Evolutionary conservation across 1,140 invertebrate genomes (phyloP).

Genomic region (Geopemphigus sp.): DNA sequence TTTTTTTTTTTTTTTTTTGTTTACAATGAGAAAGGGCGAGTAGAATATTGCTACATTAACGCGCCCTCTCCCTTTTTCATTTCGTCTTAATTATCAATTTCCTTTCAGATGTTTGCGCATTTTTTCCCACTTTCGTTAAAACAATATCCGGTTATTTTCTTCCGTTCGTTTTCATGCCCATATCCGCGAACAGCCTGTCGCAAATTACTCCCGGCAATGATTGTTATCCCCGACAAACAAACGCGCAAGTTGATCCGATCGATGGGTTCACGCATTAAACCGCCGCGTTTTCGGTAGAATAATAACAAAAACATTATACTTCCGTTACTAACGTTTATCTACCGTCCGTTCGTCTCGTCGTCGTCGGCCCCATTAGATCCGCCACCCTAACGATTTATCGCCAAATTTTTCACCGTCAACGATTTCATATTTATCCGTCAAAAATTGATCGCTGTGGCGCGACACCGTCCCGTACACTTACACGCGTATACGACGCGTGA

Average conservation of each 20-base stretch:
- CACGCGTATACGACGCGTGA: too few relatives aligned
- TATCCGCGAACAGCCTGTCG: background rate
- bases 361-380: background rate
- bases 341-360: background rate
- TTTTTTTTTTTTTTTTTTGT: background rate
- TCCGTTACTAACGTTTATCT: constrained; percentile 17
- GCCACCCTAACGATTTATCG: background rate
- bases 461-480: too few relatives aligned
- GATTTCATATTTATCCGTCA: constrained; percentile 2
- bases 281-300: background rate
- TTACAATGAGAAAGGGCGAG: background rate
- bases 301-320: constrained; percentile 20
- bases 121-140: constrained; percentile 5
- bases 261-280: background rate
- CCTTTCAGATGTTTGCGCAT: constrained; percentile 10
- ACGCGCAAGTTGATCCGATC: background rate
- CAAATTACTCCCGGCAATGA: constrained; percentile 22
- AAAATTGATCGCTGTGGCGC: background rate
- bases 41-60: constrained; percentile 22
- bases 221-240: constrained; percentile 27
- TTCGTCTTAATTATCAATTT: constrained; percentile 41
- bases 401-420: background rate
- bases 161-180: constrained; percentile 15
- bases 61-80: background rate
- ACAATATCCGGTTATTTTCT: constrained; percentile 20